Percentiles rank a stretch among this genome's conserved stretches.
These are phyloP conservation scores for Lumbricus terrestris DNA, from an alignment of 2,888 invertebrate species.

Conservation along the genomic window DNA sequence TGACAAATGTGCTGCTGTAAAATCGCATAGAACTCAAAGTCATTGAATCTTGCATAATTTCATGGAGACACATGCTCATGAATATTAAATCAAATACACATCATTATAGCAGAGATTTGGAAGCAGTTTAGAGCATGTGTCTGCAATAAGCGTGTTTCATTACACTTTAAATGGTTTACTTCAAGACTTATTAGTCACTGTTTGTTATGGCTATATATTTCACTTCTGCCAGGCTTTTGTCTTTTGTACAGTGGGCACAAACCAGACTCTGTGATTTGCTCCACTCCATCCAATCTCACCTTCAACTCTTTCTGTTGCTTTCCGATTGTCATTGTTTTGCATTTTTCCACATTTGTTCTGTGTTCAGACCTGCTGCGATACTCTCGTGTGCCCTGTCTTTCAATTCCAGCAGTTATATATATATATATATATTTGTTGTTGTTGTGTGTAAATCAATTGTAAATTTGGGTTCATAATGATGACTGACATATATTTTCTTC, in stretches of 20 bases:
- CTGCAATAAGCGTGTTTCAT: background rate
- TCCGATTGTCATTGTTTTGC: no score
- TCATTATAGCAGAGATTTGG: background rate
- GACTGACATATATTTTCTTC: background rate
- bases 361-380: no score
- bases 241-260: no score
- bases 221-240: no score
- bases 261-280: no score
- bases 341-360: no score
- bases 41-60: constrained; percentile 3
- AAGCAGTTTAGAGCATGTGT: constrained; percentile 3
- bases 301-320: no score
- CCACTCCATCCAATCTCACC: no score
- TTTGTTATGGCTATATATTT: no score
- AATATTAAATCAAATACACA: background rate
- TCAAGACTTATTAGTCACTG: background rate
- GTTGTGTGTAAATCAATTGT: background rate
- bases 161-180: background rate
- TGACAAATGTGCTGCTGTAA: background rate
- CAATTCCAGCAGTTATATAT: no score
- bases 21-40: background rate
- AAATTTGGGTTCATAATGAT: background rate
- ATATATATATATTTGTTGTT: no score
- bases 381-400: no score
- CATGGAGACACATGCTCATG: background rate